Conservation (phyloP, 2,113 vertebrate genomes). For the Cryptotis parvus region DNA sequence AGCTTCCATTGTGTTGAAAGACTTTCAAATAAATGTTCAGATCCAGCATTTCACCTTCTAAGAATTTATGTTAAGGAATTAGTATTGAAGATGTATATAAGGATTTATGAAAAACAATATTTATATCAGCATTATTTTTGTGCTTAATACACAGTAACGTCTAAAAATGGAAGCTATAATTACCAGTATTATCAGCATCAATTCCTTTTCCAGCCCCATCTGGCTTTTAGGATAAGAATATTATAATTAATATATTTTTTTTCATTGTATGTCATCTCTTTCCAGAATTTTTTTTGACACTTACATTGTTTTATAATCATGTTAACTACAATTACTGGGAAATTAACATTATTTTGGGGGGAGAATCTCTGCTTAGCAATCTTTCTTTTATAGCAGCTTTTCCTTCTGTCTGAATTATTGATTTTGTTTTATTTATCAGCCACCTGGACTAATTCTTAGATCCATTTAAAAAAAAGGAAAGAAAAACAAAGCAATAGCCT, state of each 20-base stretch:
- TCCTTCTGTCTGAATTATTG: slow-evolving; percentile 15
- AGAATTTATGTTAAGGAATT: slow-evolving; percentile 66
- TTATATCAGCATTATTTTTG: slow-evolving; percentile 74
- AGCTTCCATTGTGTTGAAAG: not conserved
- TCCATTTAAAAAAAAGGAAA: not conserved
- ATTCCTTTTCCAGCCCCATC: slow-evolving; percentile 74
- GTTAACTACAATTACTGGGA: slow-evolving; percentile 75
- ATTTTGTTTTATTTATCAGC: slow-evolving; percentile 50
- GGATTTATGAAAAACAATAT: slow-evolving; percentile 78
- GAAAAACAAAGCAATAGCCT: not conserved
- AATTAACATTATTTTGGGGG: slow-evolving; percentile 55
- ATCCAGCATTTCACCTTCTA: slow-evolving; percentile 37
- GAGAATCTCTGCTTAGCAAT: not conserved
- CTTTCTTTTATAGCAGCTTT: slow-evolving; percentile 26
- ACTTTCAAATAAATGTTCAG: not conserved
- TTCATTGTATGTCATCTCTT: slow-evolving; percentile 70
- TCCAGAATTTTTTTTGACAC: slow-evolving; percentile 77
- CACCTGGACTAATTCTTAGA: slow-evolving; percentile 59
- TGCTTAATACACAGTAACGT: slow-evolving; percentile 72
- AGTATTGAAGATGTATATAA: slow-evolving; percentile 51
- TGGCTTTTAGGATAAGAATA: slow-evolving; percentile 78
- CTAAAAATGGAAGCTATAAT: slow-evolving; percentile 81
- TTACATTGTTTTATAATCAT: slow-evolving; percentile 84
- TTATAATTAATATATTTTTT: slow-evolving; percentile 82
- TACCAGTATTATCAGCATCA: slow-evolving; percentile 67